phyloP scores from a whole-genome alignment of 1,140 invertebrate genomes.

The Caerostris extrusa region DNA sequence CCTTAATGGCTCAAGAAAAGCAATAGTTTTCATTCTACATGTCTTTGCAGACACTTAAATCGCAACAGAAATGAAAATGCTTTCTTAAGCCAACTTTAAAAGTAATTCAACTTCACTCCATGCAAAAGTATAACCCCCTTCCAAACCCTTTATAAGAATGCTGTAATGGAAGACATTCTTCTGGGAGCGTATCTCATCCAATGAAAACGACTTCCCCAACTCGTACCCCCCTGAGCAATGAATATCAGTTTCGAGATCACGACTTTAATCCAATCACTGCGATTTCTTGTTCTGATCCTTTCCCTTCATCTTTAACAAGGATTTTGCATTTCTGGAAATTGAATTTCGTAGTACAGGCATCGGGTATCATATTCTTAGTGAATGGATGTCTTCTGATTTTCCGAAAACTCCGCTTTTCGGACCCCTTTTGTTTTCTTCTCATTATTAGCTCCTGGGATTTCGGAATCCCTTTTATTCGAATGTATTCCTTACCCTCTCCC shows the following conservation, averaged over 20 bases:
- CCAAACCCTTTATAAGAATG: background rate
- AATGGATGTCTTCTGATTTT: constrained; percentile 12
- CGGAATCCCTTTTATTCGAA: background rate
- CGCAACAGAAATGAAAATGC: background rate
- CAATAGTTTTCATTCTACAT: no score
- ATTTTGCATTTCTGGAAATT: constrained; percentile 66
- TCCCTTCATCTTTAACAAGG: constrained; percentile 48
- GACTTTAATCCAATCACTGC: constrained; percentile 61
- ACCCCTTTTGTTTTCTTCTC: background rate
- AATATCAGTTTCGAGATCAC: constrained; percentile 62
- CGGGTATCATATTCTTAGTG: background rate
- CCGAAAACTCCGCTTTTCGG: background rate
- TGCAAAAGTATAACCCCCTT: background rate
- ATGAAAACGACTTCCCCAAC: background rate
- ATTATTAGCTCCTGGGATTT: constrained; percentile 21
- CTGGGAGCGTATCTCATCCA: background rate
- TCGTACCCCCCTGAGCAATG: background rate
- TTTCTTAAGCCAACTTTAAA: background rate
- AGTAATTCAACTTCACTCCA: background rate
- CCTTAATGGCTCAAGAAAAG: no score
- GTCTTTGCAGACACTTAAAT: no score
- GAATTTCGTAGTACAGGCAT: constrained; percentile 51
- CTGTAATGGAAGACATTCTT: constrained; percentile 36
- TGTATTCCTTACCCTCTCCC: background rate
- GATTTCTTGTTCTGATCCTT: constrained; percentile 48